Evolutionary conservation across 2,797 vertebrate species (phyloP), one percentile per base, ranked within the genome.

Genomic region (Tragopan temminckii): DNA sequence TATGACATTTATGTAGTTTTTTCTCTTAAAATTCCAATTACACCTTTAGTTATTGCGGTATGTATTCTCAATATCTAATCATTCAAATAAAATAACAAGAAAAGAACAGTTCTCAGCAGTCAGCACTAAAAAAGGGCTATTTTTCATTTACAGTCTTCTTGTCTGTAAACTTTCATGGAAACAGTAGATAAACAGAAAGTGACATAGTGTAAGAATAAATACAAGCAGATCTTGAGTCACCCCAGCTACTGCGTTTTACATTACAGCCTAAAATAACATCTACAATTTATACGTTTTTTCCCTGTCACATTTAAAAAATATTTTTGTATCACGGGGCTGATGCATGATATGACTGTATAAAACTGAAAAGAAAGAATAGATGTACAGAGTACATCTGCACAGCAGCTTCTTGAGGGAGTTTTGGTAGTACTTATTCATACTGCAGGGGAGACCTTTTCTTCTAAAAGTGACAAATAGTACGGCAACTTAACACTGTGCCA

Each of bases 11-110:
- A 72, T 7, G 15, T 15, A 21, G 1, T 3, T 80, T 94, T 85
- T 21, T 3, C 38, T 42, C 85, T 81, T 67, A 70, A 89, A 80
- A 79, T 67, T 79, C 27, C 42, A 84, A 31, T 66, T 83, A 69
- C 31, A 91, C 19, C 19, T 23, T 55, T 72, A 72, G 43, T 79
- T 72, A 80, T 48, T 58, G 29, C 42, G 68, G 18, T 53, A n/a
- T 83, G 66, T n/a, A 48, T 69, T 92, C 50, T 91, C 85, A 90
- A 78, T 78, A 85, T 5, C 29, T 74, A 94, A 57, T 33, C 83
- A 16, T 57, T 87, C 71, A 80, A 83, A 43, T 52, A 77, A 84
- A 80, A 7, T 50, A 36, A 61, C 25, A 5, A 91, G 53, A 80
- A 89, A 75, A 92, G 71, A 77, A 53, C 29, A 75, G 38, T 5